Percentiles rank a stretch among this genome's conserved stretches.
These are phyloP conservation scores for Girardinichthys multiradiatus DNA, from an alignment of 2,113 vertebrate species.

Conservation along the genomic window DNA sequence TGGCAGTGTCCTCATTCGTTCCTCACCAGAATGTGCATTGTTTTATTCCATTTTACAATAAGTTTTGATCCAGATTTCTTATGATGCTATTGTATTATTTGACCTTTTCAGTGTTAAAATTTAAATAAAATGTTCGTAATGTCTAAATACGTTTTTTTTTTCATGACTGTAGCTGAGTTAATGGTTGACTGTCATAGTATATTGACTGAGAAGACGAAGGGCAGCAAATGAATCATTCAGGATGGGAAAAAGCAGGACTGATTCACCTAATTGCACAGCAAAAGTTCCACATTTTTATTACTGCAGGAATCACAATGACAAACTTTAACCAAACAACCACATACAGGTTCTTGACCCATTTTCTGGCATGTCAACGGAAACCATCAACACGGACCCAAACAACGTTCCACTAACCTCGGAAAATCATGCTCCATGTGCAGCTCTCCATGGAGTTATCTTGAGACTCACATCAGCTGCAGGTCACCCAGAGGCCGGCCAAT, in stretches of 20 bases:
- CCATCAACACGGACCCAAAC: constrained; percentile 21
- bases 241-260: constrained; percentile 42
- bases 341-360: constrained; percentile 42
- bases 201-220: neutral
- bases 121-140: neutral
- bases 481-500: constrained; percentile 69
- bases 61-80: no score
- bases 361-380: constrained; percentile 26
- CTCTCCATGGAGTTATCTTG: constrained; percentile 49
- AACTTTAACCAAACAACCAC: constrained; percentile 5
- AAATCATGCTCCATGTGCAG: constrained; percentile 34
- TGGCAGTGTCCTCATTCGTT: no score
- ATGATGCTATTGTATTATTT: no score
- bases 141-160: neutral
- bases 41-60: no score
- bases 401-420: constrained; percentile 26
- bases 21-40: no score
- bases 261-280: constrained; percentile 44
- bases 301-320: constrained; percentile 9
- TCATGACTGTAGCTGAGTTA: neutral
- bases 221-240: constrained; percentile 16
- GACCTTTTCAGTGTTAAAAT: no score
- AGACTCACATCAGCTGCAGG: constrained; percentile 58
- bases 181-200: neutral
- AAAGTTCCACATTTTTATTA: constrained; percentile 13